These are phyloP conservation scores for Rhizoglyphus robini DNA, from an alignment of 1,140 invertebrate species.

Conservation along the genomic window DNA sequence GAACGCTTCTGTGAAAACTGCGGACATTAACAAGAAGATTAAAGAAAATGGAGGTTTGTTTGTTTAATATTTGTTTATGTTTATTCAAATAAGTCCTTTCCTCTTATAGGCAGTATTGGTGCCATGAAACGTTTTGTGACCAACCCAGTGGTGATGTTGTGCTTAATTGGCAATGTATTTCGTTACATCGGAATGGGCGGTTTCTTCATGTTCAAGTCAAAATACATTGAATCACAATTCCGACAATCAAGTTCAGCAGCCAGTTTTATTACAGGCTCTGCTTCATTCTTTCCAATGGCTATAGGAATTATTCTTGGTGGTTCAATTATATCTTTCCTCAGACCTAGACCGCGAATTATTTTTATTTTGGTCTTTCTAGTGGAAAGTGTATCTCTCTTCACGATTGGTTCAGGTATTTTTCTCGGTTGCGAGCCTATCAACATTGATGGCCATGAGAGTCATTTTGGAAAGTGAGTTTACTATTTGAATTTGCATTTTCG, in stretches of 20 bases:
- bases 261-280: conserved; percentile 34
- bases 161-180: not conserved
- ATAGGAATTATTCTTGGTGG: conserved; percentile 54
- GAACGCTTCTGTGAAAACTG: not conserved
- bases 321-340: conserved; percentile 49
- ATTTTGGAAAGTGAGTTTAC: not conserved
- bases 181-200: conserved; percentile 34
- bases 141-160: not conserved
- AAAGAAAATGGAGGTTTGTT: conserved; percentile 5
- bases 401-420: conserved; percentile 9
- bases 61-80: too few species aligned
- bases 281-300: conserved; percentile 36
- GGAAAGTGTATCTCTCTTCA: conserved; percentile 37
- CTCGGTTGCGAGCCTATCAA: conserved; percentile 5
- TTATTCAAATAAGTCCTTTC: not conserved
- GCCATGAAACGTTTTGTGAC: conserved; percentile 35
- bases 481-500: not conserved
- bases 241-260: conserved; percentile 52
- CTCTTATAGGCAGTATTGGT: not conserved
- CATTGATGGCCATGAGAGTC: not conserved
- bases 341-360: conserved; percentile 49
- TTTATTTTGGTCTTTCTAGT: conserved; percentile 57
- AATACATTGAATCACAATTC: conserved; percentile 60
- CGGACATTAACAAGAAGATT: conserved; percentile 6
- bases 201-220: conserved; percentile 58